Conservation (phyloP, 1,140 invertebrate genomes). For the Zelostemma sp. region DNA sequence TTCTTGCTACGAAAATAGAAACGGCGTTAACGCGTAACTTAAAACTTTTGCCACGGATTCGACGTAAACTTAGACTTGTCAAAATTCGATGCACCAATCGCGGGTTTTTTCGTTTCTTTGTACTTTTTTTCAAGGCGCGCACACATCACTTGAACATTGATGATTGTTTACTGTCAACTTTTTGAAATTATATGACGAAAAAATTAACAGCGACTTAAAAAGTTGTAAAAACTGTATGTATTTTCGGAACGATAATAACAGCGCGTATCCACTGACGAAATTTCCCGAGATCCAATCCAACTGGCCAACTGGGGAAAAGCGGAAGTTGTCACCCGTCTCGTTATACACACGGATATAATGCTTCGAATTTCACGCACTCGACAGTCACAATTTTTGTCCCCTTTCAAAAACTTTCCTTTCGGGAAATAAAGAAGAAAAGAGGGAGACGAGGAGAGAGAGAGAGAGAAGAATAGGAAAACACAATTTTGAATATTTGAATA, state of each 20-base stretch:
- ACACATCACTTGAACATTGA: not conserved
- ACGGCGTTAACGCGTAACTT: constrained; percentile 31
- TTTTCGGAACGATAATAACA: too few species aligned
- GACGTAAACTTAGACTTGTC: constrained; percentile 26
- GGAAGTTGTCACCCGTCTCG: not conserved
- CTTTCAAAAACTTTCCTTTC: too few species aligned
- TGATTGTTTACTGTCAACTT: not conserved
- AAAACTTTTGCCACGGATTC: constrained; percentile 8
- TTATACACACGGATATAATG: not conserved
- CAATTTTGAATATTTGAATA: constrained; percentile 3
- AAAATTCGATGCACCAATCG: constrained; percentile 24
- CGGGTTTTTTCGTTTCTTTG: too few species aligned
- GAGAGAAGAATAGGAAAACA: constrained; percentile 28
- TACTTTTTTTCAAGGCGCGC: not conserved
- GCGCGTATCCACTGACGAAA: constrained; percentile 19
- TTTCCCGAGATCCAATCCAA: constrained; percentile 36
- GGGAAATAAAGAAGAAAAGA: too few species aligned
- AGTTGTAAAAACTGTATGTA: not conserved
- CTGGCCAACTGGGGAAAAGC: constrained; percentile 17
- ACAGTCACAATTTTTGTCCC: not conserved
- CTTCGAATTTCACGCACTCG: not conserved
- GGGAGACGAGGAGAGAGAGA: constrained; percentile 10
- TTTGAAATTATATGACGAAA: too few species aligned
- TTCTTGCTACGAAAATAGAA: constrained; percentile 51
- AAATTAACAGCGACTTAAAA: too few species aligned